Base-by-base conservation (phyloP, 2,888 invertebrate genomes). In the Myopa tessellatipennis region DNA sequence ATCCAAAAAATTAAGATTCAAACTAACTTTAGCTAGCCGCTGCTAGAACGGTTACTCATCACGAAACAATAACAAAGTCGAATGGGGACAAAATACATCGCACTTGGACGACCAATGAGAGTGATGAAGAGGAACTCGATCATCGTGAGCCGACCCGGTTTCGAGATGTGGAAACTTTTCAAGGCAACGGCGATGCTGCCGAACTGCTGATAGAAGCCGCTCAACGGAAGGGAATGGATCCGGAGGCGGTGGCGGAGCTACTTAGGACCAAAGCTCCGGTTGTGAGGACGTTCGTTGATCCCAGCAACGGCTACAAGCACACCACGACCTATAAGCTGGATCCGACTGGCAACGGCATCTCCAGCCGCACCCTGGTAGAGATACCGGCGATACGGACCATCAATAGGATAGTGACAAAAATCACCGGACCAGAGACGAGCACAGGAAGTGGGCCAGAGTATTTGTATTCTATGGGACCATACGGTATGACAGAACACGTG, bases 241-340 rank as follows among this genome's bases (percentile, higher is more conserved):
- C 82, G 26, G 69, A 77, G 34, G 26, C 71, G 6, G 36, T 71
- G 10, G 58, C 26, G 0, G 71, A 71, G 16, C 58, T 71, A 34
- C 81, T 87, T 81, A 79, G 81, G 1, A 85, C 82, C 14, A 81
- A 79, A 34, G 77, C 83, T 65, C 87, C 87, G n/a, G 83, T 86
- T 65, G 78, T 82, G n/a, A 78, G 81, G 45, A 82, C 63, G 38
- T 79, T 82, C 4, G 80, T 69, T 7, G 78, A 83, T 58, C 65
- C 65, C 12, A 82, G 78, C 5, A 58, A 16, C 12, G 86, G 87
- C 45, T 72, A 75, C 16, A 74, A 76, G 12, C 67, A 69, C 16
- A 82, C 80, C 14, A 82, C 82, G 26, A 87, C 85, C 14, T 86
- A 85, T 36, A 79, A 71, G 10, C 79, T 86, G 7, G 77, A 83